These are phyloP conservation scores for Orius insidiosus DNA, from an alignment of 1,140 invertebrate genomes.

Conservation along the genomic window DNA sequence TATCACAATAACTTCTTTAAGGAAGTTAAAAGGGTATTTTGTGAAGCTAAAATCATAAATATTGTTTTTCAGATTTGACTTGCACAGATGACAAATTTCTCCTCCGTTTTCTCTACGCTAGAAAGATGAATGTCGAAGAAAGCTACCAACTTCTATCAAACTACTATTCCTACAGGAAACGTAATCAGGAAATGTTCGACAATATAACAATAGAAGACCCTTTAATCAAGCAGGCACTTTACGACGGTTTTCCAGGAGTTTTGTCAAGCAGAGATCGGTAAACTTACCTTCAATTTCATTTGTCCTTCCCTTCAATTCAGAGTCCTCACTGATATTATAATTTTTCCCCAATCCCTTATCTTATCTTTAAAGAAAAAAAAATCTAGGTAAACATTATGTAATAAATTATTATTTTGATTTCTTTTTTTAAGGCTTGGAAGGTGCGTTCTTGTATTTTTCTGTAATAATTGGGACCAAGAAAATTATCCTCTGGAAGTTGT, in stretches of 20 bases:
- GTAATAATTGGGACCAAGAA: slow-evolving; percentile 63
- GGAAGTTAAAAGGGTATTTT: too few relatives aligned
- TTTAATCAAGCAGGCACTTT: slow-evolving; percentile 50
- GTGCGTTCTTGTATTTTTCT: slow-evolving; percentile 58
- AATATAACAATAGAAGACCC: slow-evolving; percentile 48
- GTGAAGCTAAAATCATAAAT: too few relatives aligned
- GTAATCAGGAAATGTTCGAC: slow-evolving; percentile 49
- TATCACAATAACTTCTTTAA: too few relatives aligned
- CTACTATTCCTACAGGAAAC: slow-evolving; percentile 59
- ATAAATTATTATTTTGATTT: background rate
- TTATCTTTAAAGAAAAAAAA: background rate
- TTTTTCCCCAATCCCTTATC: slow-evolving; percentile 5
- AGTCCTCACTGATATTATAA: background rate
- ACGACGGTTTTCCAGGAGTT: slow-evolving; percentile 67
- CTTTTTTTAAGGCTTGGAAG: slow-evolving; percentile 39
- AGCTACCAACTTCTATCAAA: slow-evolving; percentile 56
- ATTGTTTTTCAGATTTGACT: slow-evolving; percentile 14
- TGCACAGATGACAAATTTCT: slow-evolving; percentile 55
- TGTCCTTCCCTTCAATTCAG: background rate
- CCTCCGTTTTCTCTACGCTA: slow-evolving; percentile 62
- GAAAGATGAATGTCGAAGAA: slow-evolving; percentile 62
- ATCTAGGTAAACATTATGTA: background rate
- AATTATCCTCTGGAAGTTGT: slow-evolving; percentile 47
- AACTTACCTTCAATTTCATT: background rate
- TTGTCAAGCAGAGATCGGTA: slow-evolving; percentile 53